Evolutionary conservation across 2,797 vertebrate species (phyloP), one percentile per base, ranked within the genome.

Genomic region (Mormyrus hasselquistii): DNA sequence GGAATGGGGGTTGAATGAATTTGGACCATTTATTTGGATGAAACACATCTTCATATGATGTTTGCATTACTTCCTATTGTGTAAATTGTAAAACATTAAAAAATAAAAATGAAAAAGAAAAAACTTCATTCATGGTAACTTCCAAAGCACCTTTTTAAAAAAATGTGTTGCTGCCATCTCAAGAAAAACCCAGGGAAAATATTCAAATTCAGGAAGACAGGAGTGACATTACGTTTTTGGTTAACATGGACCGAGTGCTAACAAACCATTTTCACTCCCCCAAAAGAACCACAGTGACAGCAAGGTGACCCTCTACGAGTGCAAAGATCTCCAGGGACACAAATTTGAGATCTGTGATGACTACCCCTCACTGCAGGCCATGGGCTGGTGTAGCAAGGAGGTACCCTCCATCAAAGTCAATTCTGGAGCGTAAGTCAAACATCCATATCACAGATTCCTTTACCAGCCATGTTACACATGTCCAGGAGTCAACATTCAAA

Each of bases 361-460:
- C 94, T 99, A 98, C 93, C 98, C 98, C 88, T 99, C 98, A 0
- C 96, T 99, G 92, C 97, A 99, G 94, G 98, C 98, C 93, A 99
- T 99, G 98, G 98, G 98, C 90, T 99, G 98, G 98, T 96, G 97
- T 94, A 97, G 95, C 96, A 99, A 99, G 94, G 97, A 98, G 91
- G 98, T 99, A 89, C 97, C 97, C 62, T 99, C 98, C 79, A 96
- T 99, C 94, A 99, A 98, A 96, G 96, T 99, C 94, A 97, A 96
- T 92, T 96, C 97, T 0, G 98, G 98, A 96, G 97, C 97, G 97
- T 99, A 95, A 98, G 98, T 97, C 47, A 16, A 0, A 6, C 69
- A 7, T 5, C 9, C 50, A 16, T 6, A 41, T 44, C 9, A 16
- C 9, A 84, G n/a, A 84, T 84, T 84, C 19, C 6, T 49, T 47